Base-by-base conservation (phyloP, 2,113 vertebrate species). In the Chamaetylas fuelleborni region DNA sequence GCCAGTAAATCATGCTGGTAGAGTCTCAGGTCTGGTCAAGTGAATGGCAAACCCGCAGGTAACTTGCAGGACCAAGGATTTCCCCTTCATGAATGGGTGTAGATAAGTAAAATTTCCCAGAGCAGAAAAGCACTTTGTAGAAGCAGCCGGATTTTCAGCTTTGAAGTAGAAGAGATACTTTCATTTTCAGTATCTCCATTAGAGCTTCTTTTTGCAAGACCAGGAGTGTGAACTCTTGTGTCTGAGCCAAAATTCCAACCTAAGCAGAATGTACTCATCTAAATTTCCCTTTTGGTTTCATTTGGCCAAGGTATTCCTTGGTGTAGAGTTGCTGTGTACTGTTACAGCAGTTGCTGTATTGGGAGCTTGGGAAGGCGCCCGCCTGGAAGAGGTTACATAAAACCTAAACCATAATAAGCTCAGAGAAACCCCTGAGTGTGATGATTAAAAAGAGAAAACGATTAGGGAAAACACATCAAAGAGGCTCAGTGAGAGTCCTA, bases 221-320 rank as follows among this genome's bases (percentile, higher is more conserved):
- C 67, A 40, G 45, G 76, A 96, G 86, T 31, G 72, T 92, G 86
- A 93, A 93, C 83, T 61, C 65, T 71, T 96, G 90, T 81, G 29
- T 50, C 82, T 60, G 80, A 92, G 93, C 96, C 94, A 97, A 97
- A 96, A 96, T 96, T 96, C 96, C 95, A 97, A 94, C 95, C 95
- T 93, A 96, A 94, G 94, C 61, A 96, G 95, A 97, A 96, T 96
- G 95, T 96, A 86, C 93, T 96, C 95, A 92, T 96, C 95, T 97
- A 93, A 94, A 96, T 95, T 96, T 95, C 93, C 81, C 96, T 96
- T 96, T 97, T 97, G 93, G 94, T 97, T 97, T 97, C 93, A 95
- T 96, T 96, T 96, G 95, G 95, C 76, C 86, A 92, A 95, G 92
- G 90, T 96, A 95, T 97, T 95, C 86, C 92, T 90, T 9, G 94